phyloP scores from a whole-genome alignment of 2,797 vertebrate genomes.

The Loris lydekkerianus region DNA sequence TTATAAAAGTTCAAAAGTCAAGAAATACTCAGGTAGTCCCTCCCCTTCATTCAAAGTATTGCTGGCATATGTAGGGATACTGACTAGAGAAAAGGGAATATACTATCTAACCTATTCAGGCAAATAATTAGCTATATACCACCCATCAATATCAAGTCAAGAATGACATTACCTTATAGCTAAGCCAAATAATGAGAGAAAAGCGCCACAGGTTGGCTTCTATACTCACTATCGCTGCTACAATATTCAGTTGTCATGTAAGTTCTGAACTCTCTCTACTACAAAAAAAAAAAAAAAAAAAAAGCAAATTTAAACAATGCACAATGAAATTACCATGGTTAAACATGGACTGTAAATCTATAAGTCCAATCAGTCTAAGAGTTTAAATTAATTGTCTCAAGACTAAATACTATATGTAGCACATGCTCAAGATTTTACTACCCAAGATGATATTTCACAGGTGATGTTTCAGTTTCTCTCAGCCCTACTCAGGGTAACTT shows the following conservation, averaged over 20 bases:
- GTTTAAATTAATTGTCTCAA: slow-evolving; percentile 27
- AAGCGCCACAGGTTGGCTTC: not conserved
- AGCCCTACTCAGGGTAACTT: not conserved
- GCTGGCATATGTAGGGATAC: not conserved
- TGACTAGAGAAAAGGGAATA: not conserved
- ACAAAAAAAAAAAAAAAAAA: not conserved
- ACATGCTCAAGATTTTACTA: not conserved
- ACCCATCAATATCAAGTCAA: not conserved
- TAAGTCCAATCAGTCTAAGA: not conserved
- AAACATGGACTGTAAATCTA: slow-evolving; percentile 36
- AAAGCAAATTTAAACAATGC: not conserved
- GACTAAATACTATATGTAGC: not conserved
- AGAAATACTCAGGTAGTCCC: not conserved
- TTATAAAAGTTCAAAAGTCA: slow-evolving; percentile 25
- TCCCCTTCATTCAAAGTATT: not conserved
- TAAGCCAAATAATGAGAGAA: not conserved
- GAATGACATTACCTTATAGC: not conserved
- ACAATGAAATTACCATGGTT: slow-evolving; percentile 15
- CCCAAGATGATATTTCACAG: not conserved
- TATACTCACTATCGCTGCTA: not conserved
- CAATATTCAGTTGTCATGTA: not conserved
- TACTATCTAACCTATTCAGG: not conserved
- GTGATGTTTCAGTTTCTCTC: slow-evolving; percentile 7
- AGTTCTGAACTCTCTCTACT: not conserved
- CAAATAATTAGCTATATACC: not conserved